Conservation (phyloP, 1,140 invertebrate genomes). For the Aphaenogaster ashmeadi region DNA sequence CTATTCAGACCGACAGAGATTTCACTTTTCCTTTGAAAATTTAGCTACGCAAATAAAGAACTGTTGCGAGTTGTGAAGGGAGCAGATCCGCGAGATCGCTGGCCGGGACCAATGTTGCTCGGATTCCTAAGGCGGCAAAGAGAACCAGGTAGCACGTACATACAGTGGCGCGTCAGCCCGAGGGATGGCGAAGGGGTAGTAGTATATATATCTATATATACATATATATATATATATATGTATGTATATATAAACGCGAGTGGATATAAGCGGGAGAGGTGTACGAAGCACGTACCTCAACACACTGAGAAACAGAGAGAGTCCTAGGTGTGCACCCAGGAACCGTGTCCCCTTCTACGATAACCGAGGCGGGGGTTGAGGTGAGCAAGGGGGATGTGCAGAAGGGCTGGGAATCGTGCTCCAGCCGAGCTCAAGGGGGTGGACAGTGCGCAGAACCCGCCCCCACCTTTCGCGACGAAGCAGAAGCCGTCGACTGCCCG, state of each 20-base stretch:
- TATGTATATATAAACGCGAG: slow-evolving; percentile 43
- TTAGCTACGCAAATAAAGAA: slow-evolving; percentile 40
- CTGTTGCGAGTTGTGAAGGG: slow-evolving; percentile 31
- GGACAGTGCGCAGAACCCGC: slow-evolving; percentile 87
- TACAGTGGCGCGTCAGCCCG: slow-evolving; percentile 35
- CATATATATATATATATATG: neutral
- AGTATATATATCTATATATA: slow-evolving; percentile 9
- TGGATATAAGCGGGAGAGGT: slow-evolving; percentile 64
- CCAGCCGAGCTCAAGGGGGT: slow-evolving; percentile 82
- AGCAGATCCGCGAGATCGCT: slow-evolving; percentile 47
- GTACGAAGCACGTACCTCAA: slow-evolving; percentile 71
- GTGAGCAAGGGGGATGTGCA: slow-evolving; percentile 73
- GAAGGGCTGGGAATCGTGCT: slow-evolving; percentile 81
- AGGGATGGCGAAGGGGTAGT: slow-evolving; percentile 27
- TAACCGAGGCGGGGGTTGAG: slow-evolving; percentile 64
- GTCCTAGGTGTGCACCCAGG: slow-evolving; percentile 79
- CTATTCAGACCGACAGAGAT: neutral
- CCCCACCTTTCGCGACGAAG: slow-evolving; percentile 84
- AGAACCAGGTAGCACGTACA: slow-evolving; percentile 71
- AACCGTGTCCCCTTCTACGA: slow-evolving; percentile 70
- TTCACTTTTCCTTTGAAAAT: slow-evolving; percentile 49
- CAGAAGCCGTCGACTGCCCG: slow-evolving; percentile 80
- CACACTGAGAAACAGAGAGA: slow-evolving; percentile 67
- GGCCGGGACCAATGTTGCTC: slow-evolving; percentile 61
- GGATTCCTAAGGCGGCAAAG: slow-evolving; percentile 64